Percentiles rank a stretch among this genome's conserved stretches.
Evolutionary conservation across 1,140 invertebrate species (phyloP).

Genomic region (Sycobia sp.): DNA sequence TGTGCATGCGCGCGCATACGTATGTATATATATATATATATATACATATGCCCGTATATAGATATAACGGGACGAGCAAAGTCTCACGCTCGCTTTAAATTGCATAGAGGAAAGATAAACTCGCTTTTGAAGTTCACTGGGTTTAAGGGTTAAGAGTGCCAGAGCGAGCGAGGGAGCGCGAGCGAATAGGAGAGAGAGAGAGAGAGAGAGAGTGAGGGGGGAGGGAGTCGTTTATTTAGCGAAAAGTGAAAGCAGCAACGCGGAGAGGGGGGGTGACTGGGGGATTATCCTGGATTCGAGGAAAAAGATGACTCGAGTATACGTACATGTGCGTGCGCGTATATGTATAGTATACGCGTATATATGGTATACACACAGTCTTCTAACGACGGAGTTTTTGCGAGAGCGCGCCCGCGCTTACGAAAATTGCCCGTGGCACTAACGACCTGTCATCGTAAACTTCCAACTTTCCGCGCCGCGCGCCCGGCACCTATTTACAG

Average conservation of each 20-base stretch:
- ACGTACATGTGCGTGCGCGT: background rate
- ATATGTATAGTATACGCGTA: too few relatives aligned
- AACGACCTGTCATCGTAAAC: conserved; percentile 11
- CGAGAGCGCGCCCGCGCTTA: conserved; percentile 7
- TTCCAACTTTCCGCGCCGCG: background rate
- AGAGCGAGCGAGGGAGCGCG: background rate
- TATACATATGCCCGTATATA: too few relatives aligned
- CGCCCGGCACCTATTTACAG: background rate
- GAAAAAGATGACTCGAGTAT: conserved; percentile 7
- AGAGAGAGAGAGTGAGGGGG: background rate
- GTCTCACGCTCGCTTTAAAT: conserved; percentile 9
- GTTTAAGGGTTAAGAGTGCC: conserved; percentile 22
- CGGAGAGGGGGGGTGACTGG: conserved; percentile 13
- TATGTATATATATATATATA: too few relatives aligned
- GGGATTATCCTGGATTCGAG: conserved; percentile 21
- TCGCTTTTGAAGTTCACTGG: conserved; percentile 24
- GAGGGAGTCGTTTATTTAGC: conserved; percentile 13
- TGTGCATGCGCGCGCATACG: too few relatives aligned
- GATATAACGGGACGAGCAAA: too few relatives aligned
- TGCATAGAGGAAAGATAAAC: conserved; percentile 10
- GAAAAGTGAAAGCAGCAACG: conserved; percentile 27
- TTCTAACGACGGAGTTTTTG: conserved; percentile 17
- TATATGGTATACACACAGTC: too few relatives aligned
- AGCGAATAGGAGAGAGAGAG: background rate
- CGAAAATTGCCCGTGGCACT: conserved; percentile 25